Percentiles rank a stretch among this genome's conserved stretches.
Evolutionary conservation across 2,888 invertebrate genomes (phyloP).

Genomic region (Argyra leucocephala): DNA sequence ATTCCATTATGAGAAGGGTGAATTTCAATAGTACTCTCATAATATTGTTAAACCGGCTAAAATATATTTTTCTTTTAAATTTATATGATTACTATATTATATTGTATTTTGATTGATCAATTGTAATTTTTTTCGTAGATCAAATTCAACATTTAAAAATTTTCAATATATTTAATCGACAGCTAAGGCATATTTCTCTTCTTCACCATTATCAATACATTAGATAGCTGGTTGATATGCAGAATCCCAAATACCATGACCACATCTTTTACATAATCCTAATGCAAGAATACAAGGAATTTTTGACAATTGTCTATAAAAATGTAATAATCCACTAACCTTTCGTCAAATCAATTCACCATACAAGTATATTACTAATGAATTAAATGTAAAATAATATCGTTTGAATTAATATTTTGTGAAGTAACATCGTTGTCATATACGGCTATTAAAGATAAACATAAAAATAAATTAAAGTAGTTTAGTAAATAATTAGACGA

Average conservation of each 20-base stretch:
- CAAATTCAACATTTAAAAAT: neutral
- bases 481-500: slow-evolving; percentile 95
- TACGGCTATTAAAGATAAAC: slow-evolving; percentile 83
- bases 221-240: slow-evolving; percentile 79
- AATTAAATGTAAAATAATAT: slow-evolving; percentile 89
- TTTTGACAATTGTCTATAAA: slow-evolving; percentile 76
- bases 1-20: too few species aligned
- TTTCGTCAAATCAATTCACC: slow-evolving; percentile 81
- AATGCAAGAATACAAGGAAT: slow-evolving; percentile 83
- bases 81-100: too few species aligned
- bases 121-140: too few species aligned
- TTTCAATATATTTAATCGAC: slow-evolving; percentile 34
- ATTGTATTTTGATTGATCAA: too few species aligned
- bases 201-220: slow-evolving; percentile 63
- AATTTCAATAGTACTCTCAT: too few species aligned
- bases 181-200: slow-evolving; percentile 46
- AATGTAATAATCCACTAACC: slow-evolving; percentile 81
- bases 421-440: slow-evolving; percentile 89
- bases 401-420: slow-evolving; percentile 84
- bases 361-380: slow-evolving; percentile 96
- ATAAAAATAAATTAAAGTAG: slow-evolving; percentile 91
- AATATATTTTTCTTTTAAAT: too few species aligned
- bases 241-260: slow-evolving; percentile 92
- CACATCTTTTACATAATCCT: slow-evolving; percentile 80
- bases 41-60: too few species aligned